A percentile compares a stretch with the other conserved stretches of the same genome.
These are phyloP conservation scores for Colossoma macropomum DNA, from an alignment of 2,113 vertebrate species.

Conservation along the genomic window DNA sequence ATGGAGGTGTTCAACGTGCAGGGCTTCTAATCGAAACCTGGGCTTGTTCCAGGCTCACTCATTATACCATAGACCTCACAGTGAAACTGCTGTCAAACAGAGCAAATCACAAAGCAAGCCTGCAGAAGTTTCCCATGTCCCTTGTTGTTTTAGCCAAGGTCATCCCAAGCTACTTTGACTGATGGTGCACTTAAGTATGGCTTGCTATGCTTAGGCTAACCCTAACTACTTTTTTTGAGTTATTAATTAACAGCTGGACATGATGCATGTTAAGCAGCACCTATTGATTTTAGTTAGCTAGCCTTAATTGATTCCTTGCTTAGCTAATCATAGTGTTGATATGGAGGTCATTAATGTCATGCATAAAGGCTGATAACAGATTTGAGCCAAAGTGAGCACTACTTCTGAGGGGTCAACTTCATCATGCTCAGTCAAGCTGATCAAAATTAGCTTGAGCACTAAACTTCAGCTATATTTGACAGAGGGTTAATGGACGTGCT, in stretches of 20 bases:
- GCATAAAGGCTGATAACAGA: slow-evolving; percentile 10
- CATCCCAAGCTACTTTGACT: slow-evolving; percentile 52
- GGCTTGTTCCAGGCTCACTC: slow-evolving; percentile 67
- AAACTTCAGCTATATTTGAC: slow-evolving; percentile 11
- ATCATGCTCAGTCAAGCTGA: not conserved
- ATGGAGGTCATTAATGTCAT: slow-evolving; percentile 14
- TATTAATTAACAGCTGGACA: slow-evolving; percentile 77
- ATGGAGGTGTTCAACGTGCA: slow-evolving; percentile 45
- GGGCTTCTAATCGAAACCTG: slow-evolving; percentile 71
- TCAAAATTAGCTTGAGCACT: not conserved
- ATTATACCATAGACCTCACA: slow-evolving; percentile 57
- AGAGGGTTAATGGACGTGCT: not conserved
- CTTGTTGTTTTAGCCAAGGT: slow-evolving; percentile 70
- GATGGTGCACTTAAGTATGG: slow-evolving; percentile 66
- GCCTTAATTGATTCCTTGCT: slow-evolving; percentile 77
- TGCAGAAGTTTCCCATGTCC: slow-evolving; percentile 56
- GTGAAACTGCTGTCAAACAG: slow-evolving; percentile 37
- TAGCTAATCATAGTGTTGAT: slow-evolving; percentile 77
- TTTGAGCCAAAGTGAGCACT: not conserved
- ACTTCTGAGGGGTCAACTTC: not conserved
- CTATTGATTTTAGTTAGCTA: slow-evolving; percentile 70
- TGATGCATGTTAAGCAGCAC: slow-evolving; percentile 73
- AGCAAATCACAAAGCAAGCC: slow-evolving; percentile 52
- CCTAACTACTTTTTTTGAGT: slow-evolving; percentile 72
- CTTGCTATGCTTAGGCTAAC: slow-evolving; percentile 70